Evolutionary conservation across 2,113 vertebrate genomes (phyloP).

Genomic region (Nicator chloris): DNA sequence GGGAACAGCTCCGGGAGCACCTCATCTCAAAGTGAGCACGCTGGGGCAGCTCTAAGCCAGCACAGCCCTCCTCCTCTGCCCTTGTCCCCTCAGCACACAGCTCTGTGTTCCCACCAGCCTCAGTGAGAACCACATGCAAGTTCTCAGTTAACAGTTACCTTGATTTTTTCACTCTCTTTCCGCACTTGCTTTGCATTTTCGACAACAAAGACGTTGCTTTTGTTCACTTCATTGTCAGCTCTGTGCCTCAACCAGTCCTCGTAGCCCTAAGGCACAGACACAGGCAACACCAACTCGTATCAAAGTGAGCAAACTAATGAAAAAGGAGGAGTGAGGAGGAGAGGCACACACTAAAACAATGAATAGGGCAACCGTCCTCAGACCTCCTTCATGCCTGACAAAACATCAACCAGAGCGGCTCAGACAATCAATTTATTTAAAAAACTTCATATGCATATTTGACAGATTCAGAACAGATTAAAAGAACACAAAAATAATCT

Average conservation of each 20-base stretch:
- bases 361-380: background rate
- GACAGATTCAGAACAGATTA: constrained; percentile 52
- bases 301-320: background rate
- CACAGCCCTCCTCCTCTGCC: background rate
- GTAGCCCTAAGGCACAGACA: constrained; percentile 83
- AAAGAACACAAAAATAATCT: constrained; percentile 33
- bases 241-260: constrained; percentile 98
- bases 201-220: constrained; percentile 85
- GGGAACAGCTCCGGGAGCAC: background rate
- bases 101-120: background rate
- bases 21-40: background rate
- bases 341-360: background rate
- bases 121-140: rapidly evolving
- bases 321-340: background rate
- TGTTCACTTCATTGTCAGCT: constrained; percentile 96
- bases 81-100: background rate
- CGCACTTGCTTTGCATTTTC: constrained; percentile 79
- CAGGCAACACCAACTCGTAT: background rate
- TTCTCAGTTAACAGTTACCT: constrained; percentile 73
- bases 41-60: background rate
- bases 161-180: constrained; percentile 93
- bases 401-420: background rate
- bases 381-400: constrained; percentile 2
- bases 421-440: constrained; percentile 1
- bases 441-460: constrained; percentile 27